phyloP scores from a whole-genome alignment of 1,140 invertebrate genomes.

The Cepaea nemoralis region DNA sequence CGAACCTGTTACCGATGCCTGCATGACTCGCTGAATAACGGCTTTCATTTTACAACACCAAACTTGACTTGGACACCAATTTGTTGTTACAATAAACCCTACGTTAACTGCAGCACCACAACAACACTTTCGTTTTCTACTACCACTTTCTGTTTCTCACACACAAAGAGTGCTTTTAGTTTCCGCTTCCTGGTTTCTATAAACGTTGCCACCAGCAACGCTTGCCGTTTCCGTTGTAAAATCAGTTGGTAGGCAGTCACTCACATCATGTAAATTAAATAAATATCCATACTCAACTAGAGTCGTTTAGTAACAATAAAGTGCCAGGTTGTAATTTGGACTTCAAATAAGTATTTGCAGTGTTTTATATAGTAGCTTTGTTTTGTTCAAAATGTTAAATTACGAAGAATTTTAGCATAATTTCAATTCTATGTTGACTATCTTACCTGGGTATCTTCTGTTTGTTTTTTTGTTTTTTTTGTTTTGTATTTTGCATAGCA shows the following conservation, averaged over 20 bases:
- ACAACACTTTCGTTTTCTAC: not conserved
- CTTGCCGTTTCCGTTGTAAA: not conserved
- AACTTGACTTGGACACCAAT: not conserved
- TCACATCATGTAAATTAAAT: too few relatives aligned
- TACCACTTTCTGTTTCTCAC: not conserved
- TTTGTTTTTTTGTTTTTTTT: too few relatives aligned
- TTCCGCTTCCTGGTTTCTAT: not conserved
- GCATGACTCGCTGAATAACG: conserved; percentile 82
- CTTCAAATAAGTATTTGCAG: too few relatives aligned
- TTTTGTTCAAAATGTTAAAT: too few relatives aligned
- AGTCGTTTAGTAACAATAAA: not conserved
- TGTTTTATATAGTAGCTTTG: too few relatives aligned
- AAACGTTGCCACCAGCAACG: not conserved
- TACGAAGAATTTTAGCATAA: too few relatives aligned
- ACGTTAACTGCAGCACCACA: too few relatives aligned
- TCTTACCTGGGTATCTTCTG: too few relatives aligned
- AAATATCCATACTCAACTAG: too few relatives aligned
- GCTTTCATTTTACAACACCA: conserved; percentile 78
- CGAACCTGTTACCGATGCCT: conserved; percentile 81
- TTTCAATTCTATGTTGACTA: too few relatives aligned
- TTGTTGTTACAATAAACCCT: not conserved
- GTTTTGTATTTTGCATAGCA: too few relatives aligned
- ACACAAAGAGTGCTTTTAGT: not conserved
- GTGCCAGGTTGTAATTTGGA: not conserved
- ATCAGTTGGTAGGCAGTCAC: not conserved